Conservation (phyloP, 2,888 invertebrate genomes). For the Sacculina carcini region DNA sequence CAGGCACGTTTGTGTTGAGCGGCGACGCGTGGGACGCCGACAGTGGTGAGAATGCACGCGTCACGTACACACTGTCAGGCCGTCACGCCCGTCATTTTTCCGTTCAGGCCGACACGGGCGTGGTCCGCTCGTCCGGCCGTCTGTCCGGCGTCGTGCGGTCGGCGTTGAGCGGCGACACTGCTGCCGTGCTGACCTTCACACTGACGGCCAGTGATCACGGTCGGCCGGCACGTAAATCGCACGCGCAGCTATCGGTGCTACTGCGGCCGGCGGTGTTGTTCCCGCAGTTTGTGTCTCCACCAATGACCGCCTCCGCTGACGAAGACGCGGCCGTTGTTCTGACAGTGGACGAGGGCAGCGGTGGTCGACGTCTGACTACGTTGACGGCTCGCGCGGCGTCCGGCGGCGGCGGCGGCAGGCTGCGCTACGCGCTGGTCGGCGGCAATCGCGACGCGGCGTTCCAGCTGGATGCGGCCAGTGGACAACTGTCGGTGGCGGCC, state of each 20-base stretch:
- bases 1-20: slow-evolving; percentile 58
- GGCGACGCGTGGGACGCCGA: slow-evolving; percentile 63
- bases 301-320: slow-evolving; percentile 35
- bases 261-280: slow-evolving; percentile 49
- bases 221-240: slow-evolving; percentile 34
- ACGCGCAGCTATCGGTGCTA: slow-evolving; percentile 45
- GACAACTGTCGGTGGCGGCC: slow-evolving; percentile 49
- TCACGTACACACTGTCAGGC: slow-evolving; percentile 48
- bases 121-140: slow-evolving; percentile 48
- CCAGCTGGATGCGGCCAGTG: slow-evolving; percentile 45
- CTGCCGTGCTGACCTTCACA: no score
- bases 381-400: slow-evolving; percentile 49
- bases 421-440: slow-evolving; percentile 66
- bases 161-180: slow-evolving; percentile 1
- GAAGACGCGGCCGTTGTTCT: no score
- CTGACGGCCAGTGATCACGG: slow-evolving; percentile 55
- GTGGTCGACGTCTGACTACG: slow-evolving; percentile 30
- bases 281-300: slow-evolving; percentile 39
- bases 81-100: slow-evolving; percentile 47
- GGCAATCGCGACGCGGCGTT: slow-evolving; percentile 74
- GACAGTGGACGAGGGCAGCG: no score
- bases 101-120: slow-evolving; percentile 55
- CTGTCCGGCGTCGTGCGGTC: slow-evolving; percentile 20
- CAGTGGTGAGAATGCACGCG: slow-evolving; percentile 48
- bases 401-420: slow-evolving; percentile 41